phyloP scores from a whole-genome alignment of 2,797 vertebrate genomes.

The Rhinoraja longicauda region DNA sequence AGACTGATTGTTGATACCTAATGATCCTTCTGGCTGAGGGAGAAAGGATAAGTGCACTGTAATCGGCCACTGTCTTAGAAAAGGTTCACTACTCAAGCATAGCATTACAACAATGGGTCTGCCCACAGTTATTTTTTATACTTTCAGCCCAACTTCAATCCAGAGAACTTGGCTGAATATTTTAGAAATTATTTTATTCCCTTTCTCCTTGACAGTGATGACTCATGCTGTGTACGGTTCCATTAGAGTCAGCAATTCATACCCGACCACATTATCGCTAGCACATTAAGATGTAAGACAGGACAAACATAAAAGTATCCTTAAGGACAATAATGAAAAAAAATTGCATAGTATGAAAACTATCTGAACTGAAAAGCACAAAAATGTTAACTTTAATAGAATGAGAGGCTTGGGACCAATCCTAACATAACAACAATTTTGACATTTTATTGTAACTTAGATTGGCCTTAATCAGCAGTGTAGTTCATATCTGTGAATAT shows the following conservation, averaged over 20 bases:
- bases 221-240: not conserved
- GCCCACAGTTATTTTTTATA: not conserved
- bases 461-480: constrained; percentile 2
- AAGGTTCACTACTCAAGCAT: not conserved
- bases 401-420: not conserved
- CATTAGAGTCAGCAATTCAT: not conserved
- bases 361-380: not conserved
- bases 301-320: constrained; percentile 8
- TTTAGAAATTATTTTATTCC: not conserved
- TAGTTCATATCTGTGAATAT: no score
- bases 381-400: constrained; percentile 34
- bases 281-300: not conserved
- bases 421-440: constrained; percentile 17
- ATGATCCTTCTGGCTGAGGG: not conserved
- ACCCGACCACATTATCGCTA: not conserved
- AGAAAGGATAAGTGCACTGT: not conserved
- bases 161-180: not conserved
- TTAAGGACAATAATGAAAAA: not conserved
- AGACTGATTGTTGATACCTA: no score
- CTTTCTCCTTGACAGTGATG: not conserved
- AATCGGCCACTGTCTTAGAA: not conserved
- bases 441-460: constrained; percentile 30
- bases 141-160: not conserved
- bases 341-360: constrained; percentile 1
- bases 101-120: not conserved